Evolutionary conservation across 2,797 vertebrate species (phyloP), one percentile per base, ranked within the genome.

Genomic region (Gadopsis bispinosus): DNA sequence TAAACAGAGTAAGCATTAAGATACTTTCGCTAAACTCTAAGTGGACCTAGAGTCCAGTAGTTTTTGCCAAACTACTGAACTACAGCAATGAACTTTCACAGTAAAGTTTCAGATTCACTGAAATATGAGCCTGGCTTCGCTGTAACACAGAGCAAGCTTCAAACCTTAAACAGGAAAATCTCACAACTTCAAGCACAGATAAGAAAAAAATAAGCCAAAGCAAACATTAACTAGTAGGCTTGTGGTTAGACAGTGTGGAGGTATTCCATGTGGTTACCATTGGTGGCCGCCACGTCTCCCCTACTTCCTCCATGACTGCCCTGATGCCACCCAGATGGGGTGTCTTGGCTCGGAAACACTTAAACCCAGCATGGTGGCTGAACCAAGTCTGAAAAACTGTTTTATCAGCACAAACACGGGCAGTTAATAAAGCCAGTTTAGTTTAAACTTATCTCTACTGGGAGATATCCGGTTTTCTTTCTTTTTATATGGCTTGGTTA

Each of bases 241-340:
- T 88, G 83, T 73, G 71, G 69, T 78, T 56, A 70, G 64, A 60
- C 64, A 56, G 64, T 56, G 29, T 72, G 66, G 75, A 85, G 65
- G 61, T 67, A 53, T 77, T 79, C 77, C 69, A 80, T 81, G 89
- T 83, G 87, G 86, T 89, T 81, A 55, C 45, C 16, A 61, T 54
- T 19, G 9, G 39, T 37, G 78, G 75, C 75, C 61, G 48, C 71
- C 78, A 8, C 2, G 86, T 93, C 92, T 93, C 80, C 76, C 48
- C 0, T 10, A 83, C 89, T 94, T 93, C 92, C 91, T 92, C 84
- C 77, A 64, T 59, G 53, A 67, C 80, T 69, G 79, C 63, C 61
- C 83, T 77, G 66, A 83, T 89, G 90, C 79, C 39, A 48, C 76
- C 79, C 93, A 90, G 87, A 91, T 90, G 90, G 90, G 77, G 71